Conservation (phyloP, 2,888 invertebrate genomes). For the Empis livida region DNA sequence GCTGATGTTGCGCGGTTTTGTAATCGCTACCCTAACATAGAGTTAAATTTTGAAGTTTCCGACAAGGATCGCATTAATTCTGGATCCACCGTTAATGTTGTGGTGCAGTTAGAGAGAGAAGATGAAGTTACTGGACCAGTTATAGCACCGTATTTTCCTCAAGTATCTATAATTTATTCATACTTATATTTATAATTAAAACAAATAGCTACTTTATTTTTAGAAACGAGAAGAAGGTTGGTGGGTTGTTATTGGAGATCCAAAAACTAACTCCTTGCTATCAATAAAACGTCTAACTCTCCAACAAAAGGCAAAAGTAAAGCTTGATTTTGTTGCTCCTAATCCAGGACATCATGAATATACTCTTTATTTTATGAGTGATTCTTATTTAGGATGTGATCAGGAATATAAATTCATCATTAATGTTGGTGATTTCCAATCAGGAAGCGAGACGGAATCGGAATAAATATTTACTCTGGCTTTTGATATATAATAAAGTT, state of each 20-base stretch:
- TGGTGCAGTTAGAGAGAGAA: constrained; percentile 87
- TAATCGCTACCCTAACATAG: constrained; percentile 97
- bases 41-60: constrained; percentile 80
- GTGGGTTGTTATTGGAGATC: constrained; percentile 99
- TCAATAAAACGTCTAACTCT: constrained; percentile 95
- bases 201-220: background rate
- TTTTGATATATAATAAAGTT: too few species aligned
- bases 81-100: constrained; percentile 78
- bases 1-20: constrained; percentile 98
- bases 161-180: constrained; percentile 53
- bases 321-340: constrained; percentile 72
- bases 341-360: constrained; percentile 78
- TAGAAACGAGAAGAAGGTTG: constrained; percentile 84
- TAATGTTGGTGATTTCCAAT: constrained; percentile 63
- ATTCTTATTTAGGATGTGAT: constrained; percentile 97
- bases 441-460: constrained; percentile 44
- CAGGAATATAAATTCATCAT: constrained; percentile 94
- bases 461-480: constrained; percentile 42
- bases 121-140: constrained; percentile 96
- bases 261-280: constrained; percentile 81
- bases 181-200: background rate
- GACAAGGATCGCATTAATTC: constrained; percentile 66
- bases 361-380: constrained; percentile 97
- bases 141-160: constrained; percentile 96
- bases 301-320: constrained; percentile 80